These are phyloP conservation scores for Minunthozetes semirufus DNA, from an alignment of 2,888 invertebrate genomes.

Conservation along the genomic window DNA sequence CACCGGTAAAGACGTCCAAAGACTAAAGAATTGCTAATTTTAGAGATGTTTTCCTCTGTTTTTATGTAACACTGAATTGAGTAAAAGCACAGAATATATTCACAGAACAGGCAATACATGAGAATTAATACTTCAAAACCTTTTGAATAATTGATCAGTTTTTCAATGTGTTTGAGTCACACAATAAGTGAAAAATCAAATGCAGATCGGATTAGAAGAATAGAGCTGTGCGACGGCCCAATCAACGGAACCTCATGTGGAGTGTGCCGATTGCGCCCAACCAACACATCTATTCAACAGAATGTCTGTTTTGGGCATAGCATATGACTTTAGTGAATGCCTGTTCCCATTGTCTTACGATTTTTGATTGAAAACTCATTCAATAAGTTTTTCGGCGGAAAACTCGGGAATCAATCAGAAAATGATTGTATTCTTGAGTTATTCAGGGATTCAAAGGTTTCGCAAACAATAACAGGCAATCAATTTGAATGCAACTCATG, in stretches of 20 bases:
- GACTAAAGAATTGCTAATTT: neutral
- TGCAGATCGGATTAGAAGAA: neutral
- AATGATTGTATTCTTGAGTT: too few species aligned
- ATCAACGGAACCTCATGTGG: neutral
- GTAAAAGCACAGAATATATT: neutral
- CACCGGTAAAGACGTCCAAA: neutral
- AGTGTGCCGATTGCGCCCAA: neutral
- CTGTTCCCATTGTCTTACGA: too few species aligned
- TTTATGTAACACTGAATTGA: neutral
- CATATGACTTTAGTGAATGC: too few species aligned
- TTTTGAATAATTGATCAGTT: constrained; percentile 7
- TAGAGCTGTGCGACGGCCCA: neutral
- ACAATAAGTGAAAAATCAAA: neutral
- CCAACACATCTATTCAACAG: neutral
- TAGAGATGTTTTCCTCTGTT: neutral
- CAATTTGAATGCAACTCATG: too few species aligned
- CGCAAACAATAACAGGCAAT: too few species aligned
- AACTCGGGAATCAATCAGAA: too few species aligned
- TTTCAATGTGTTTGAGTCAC: neutral
- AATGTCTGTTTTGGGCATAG: too few species aligned
- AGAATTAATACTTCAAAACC: neutral
- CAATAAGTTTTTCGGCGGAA: too few species aligned
- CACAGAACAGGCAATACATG: neutral
- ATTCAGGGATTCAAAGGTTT: too few species aligned
- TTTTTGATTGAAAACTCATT: too few species aligned